A percentile compares a stretch with the other conserved stretches of the same genome.
Evolutionary conservation across 2,797 vertebrate genomes (phyloP).

Genomic region (Fundulus diaphanus): DNA sequence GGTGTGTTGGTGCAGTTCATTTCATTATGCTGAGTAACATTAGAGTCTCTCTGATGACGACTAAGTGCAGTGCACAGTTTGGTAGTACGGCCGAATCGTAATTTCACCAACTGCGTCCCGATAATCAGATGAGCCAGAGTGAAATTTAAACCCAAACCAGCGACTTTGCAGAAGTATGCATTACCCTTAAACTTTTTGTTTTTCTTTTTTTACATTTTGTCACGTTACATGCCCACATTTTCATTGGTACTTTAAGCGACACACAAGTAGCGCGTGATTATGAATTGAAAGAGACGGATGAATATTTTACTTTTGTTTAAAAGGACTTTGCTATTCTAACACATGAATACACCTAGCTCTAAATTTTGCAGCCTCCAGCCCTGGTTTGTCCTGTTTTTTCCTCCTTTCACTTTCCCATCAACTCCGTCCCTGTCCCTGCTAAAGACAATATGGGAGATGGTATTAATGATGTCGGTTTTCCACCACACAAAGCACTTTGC

Average conservation of each 20-base stretch:
- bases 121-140: conserved; percentile 25
- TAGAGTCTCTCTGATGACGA: conserved; percentile 8
- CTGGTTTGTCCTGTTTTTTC: background rate
- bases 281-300: background rate
- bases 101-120: conserved; percentile 24
- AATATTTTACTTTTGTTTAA: background rate
- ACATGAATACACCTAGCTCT: background rate
- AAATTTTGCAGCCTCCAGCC: background rate
- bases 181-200: too few species aligned
- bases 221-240: background rate
- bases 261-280: background rate
- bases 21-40: conserved; percentile 32
- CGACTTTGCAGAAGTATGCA: background rate
- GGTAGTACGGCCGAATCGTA: background rate
- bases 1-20: conserved; percentile 26
- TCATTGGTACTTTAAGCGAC: background rate
- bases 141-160: conserved; percentile 19
- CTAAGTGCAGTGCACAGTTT: conserved; percentile 1
- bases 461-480: background rate
- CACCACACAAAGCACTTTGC: background rate
- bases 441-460: background rate
- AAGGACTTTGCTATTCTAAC: background rate
- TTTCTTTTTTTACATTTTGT: background rate
- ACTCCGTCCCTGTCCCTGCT: background rate
- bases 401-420: background rate